Evolutionary conservation across 2,888 invertebrate genomes (phyloP).

Genomic region (Acanthosepion pharaonis): DNA sequence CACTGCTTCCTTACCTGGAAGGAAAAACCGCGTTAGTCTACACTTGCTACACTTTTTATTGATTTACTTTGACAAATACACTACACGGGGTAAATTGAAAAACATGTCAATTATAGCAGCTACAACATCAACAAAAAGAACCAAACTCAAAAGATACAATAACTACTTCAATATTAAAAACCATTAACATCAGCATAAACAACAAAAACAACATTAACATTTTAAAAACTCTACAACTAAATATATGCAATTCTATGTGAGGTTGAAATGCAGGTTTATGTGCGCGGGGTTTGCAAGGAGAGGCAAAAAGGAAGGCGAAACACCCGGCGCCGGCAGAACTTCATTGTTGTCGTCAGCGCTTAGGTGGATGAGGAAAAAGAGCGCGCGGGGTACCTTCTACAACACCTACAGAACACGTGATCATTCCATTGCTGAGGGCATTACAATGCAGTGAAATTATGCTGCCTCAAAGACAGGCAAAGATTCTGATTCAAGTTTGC

Average conservation of each 20-base stretch:
- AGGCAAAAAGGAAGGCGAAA: neutral
- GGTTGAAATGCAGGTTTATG: neutral
- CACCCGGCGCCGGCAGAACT: neutral
- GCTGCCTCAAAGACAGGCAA: neutral
- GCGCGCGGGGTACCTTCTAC: neutral
- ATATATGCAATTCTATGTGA: slow-evolving; percentile 20
- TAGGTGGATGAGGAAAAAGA: neutral
- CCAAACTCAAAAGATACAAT: neutral
- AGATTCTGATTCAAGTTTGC: neutral
- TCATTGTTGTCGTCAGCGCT: neutral
- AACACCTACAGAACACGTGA: neutral
- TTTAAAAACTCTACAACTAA: neutral
- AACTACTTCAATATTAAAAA: slow-evolving; percentile 37
- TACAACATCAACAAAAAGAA: neutral
- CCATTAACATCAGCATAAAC: neutral
- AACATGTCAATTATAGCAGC: neutral
- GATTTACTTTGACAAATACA: neutral
- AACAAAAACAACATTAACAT: neutral
- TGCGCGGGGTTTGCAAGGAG: neutral
- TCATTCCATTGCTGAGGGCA: neutral
- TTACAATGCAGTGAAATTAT: neutral
- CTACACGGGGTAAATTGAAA: neutral
- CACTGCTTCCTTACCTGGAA: slow-evolving; percentile 45
- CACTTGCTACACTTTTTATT: neutral
- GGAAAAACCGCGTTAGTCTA: slow-evolving; percentile 24